Base-by-base conservation (phyloP, 37 sponge, comb jelly and placozoan genomes). In the Halichondria panicea region DNA sequence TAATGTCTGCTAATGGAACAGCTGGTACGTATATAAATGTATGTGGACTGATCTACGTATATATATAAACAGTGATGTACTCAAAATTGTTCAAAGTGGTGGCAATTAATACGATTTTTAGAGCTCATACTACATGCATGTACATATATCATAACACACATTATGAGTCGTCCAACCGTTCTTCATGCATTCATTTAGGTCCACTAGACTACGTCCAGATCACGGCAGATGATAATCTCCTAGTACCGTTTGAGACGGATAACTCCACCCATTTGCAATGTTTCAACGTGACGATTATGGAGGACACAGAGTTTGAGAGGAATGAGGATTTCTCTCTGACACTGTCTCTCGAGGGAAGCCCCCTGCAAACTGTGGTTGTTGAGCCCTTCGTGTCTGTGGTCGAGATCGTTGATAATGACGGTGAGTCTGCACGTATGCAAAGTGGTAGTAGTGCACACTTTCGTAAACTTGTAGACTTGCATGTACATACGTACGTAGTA, bases 301-400 rank as follows among this genome's bases (percentile, higher is more conserved):
- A 55, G 53, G 67, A 57, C 43, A 11, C 35, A 24, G 18, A 53
- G 8, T 13, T 42, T 73, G 83, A 82, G 61, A 34, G 39, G 0
- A 46, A 38, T 40, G 83, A 82, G 53, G 24, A 2, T 31, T 65
- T 73, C 40, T 22, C 4, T 43, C 19, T 57, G 7, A 56, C 44
- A 18, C 52, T 48, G 13, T 18, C 52, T 48, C 52, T 48, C 11
- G 52, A 11, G 11, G 52, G 15, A 18, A 15, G 52, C 52, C 15
- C 52, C 52, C 11, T 18, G 11, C 13, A 18, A 11, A 11, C 52
- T 48, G 52, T 48, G 52, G 52, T 48, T 48, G 52, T 48, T 11
- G 52, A 48, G 11, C 52, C 52, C 15, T 11, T 18, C 15, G 52
- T 48, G 13, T 48, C 52, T 48, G 52, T 18, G 15, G 52, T 48